Evolutionary conservation across 2,888 invertebrate species (phyloP), one percentile per base, ranked within the genome.

Genomic region (Ochropleura plecta): DNA sequence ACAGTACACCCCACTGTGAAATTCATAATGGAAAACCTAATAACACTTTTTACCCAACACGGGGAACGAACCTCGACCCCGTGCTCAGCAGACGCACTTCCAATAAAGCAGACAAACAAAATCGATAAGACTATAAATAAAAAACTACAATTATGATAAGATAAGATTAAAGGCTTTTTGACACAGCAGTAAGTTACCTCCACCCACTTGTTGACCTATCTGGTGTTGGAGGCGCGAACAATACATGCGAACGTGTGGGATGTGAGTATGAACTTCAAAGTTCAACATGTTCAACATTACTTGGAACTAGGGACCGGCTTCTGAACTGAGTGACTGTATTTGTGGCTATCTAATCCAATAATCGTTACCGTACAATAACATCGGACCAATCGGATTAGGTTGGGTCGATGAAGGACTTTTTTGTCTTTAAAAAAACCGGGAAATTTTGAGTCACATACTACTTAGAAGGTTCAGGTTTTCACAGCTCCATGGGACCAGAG

Each of bases 151-250:
- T 63, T 53, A 66, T 59, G 46, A 46, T 40, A 40, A 44, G 63
- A 59, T 69, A 59, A 30, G 30, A 30, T 69, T 59, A 66, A 57
- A 69, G 12, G 60, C 40, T 73, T 55, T 78, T 73, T 72, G 65
- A 62, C 49, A 79, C 44, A 49, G 55, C 59, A 51, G 49, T 60
- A 62, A 20, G 53, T 77, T 49, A 72, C 30, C 30, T 30, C 1
- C 76, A 49, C 88, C 89, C 85, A 88, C 86, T 78, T 87, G 82
- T 85, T 86, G 87, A 83, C 83, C 82, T 82, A 78, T 85, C 68
- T 67, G 51, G 59, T 68, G 71, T 72, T 70, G 51, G 66, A 69
- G 66, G 73, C 42, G 68, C 10, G 68, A 69, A 73, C 48, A 57
- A 75, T 71, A 76, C 70, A 79, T 73, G 71, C 59, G 42, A 8